These are phyloP conservation scores for Meandrusa payeni DNA, from an alignment of 2,888 invertebrate genomes.

Conservation along the genomic window DNA sequence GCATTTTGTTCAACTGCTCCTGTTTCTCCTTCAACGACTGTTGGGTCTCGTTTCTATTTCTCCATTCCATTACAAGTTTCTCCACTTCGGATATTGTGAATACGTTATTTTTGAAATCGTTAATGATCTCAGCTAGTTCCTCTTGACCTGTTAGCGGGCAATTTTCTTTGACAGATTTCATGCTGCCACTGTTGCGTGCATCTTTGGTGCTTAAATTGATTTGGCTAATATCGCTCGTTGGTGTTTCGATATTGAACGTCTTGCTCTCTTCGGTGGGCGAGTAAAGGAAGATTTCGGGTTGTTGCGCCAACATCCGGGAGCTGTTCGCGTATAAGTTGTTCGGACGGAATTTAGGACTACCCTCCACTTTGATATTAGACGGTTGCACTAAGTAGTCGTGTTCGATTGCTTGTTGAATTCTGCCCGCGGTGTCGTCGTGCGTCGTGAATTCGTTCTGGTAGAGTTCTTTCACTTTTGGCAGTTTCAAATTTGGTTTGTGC, in stretches of 20 bases:
- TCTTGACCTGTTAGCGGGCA: constrained; percentile 82
- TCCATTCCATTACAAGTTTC: constrained; percentile 92
- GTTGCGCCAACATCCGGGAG: constrained; percentile 65
- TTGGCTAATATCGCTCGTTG: constrained; percentile 76
- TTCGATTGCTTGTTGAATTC: constrained; percentile 74
- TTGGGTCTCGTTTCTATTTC: constrained; percentile 91
- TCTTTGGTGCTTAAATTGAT: constrained; percentile 70
- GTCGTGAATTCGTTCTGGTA: constrained; percentile 72
- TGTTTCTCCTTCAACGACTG: constrained; percentile 92
- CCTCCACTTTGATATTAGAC: constrained; percentile 81
- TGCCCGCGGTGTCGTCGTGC: constrained; percentile 52
- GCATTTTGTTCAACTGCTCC: constrained; percentile 89
- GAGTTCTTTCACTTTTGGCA: constrained; percentile 68
- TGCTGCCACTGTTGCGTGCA: constrained; percentile 51
- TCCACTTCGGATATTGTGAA: constrained; percentile 92
- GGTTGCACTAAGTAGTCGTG: constrained; percentile 83
- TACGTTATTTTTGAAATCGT: constrained; percentile 93
- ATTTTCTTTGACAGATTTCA: constrained; percentile 67
- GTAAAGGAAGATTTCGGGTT: constrained; percentile 67
- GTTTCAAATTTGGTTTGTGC: constrained; percentile 67
- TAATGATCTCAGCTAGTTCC: constrained; percentile 92
- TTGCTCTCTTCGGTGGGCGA: constrained; percentile 76
- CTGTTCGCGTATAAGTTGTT: constrained; percentile 72
- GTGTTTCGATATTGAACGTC: constrained; percentile 69
- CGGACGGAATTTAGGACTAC: constrained; percentile 70